Conservation (phyloP, 2,113 vertebrate genomes). For the Chinchilla lanigera region DNA sequence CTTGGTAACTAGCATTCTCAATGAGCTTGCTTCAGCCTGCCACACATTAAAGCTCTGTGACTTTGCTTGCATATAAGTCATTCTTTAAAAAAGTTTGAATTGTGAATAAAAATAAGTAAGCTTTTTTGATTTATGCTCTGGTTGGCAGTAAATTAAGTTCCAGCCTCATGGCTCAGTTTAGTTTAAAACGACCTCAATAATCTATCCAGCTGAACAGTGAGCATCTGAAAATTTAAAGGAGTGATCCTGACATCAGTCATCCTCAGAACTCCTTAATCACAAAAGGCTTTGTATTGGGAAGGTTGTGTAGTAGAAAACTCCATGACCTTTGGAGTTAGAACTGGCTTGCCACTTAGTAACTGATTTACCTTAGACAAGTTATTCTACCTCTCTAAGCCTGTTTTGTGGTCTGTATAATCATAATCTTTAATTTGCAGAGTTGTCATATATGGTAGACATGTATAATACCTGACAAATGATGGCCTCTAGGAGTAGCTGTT, state of each 20-base stretch:
- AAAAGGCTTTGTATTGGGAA: slow-evolving; percentile 36
- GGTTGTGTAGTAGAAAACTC: background rate
- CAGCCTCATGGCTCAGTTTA: slow-evolving; percentile 67
- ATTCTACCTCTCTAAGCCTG: background rate
- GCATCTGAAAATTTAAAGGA: slow-evolving; percentile 23
- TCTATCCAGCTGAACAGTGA: slow-evolving; percentile 35
- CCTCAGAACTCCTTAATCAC: background rate
- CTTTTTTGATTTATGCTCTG: slow-evolving; percentile 78
- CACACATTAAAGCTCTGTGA: slow-evolving; percentile 87
- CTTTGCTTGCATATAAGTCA: slow-evolving; percentile 83
- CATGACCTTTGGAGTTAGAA: slow-evolving; percentile 4
- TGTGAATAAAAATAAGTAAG: slow-evolving; percentile 84
- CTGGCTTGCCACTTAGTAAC: slow-evolving; percentile 11
- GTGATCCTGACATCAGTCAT: slow-evolving; percentile 3
- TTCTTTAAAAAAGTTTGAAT: slow-evolving; percentile 75
- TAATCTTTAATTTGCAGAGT: slow-evolving; percentile 41
- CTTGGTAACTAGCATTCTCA: slow-evolving; percentile 88
- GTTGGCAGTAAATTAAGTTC: slow-evolving; percentile 80
- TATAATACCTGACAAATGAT: slow-evolving; percentile 6
- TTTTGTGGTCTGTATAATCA: background rate
- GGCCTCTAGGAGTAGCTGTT: background rate
- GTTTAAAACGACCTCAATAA: slow-evolving; percentile 64
- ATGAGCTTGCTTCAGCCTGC: slow-evolving; percentile 89
- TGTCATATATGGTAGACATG: background rate
- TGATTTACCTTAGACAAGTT: slow-evolving; percentile 45